These are phyloP conservation scores for Tapera naevia DNA, from an alignment of 2,797 vertebrate genomes.

Conservation along the genomic window DNA sequence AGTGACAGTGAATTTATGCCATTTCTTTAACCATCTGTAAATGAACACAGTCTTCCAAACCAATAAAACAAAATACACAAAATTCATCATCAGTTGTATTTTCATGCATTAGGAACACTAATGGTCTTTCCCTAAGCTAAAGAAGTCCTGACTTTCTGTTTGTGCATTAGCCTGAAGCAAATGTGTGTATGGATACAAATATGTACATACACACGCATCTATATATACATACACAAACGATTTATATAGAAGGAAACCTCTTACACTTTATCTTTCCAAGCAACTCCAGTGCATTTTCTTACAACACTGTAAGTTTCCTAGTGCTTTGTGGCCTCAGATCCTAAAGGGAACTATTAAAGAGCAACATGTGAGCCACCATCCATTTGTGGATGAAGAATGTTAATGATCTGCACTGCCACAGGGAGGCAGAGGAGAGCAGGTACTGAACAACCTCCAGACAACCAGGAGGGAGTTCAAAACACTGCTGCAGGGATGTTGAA, in stretches of 20 bases:
- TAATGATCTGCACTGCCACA: accelerated
- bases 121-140: not conserved
- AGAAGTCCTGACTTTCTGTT: not conserved
- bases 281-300: not conserved
- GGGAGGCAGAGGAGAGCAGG: not conserved
- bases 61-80: not conserved
- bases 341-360: not conserved
- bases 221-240: accelerated
- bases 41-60: not conserved
- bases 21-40: not conserved
- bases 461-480: not conserved
- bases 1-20: not conserved
- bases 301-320: not conserved
- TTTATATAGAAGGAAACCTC: not conserved
- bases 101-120: not conserved
- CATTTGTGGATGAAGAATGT: conserved; percentile 52
- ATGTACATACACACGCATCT: too few species aligned
- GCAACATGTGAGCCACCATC: not conserved
- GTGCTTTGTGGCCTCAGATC: not conserved
- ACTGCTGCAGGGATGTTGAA: not conserved
- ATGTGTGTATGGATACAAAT: accelerated
- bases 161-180: not conserved
- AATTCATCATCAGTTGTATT: not conserved
- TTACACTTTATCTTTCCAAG: not conserved
- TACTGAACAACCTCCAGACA: conserved; percentile 4